Evolutionary conservation across 2,888 invertebrate genomes (phyloP).

Genomic region (Gari tellinella): DNA sequence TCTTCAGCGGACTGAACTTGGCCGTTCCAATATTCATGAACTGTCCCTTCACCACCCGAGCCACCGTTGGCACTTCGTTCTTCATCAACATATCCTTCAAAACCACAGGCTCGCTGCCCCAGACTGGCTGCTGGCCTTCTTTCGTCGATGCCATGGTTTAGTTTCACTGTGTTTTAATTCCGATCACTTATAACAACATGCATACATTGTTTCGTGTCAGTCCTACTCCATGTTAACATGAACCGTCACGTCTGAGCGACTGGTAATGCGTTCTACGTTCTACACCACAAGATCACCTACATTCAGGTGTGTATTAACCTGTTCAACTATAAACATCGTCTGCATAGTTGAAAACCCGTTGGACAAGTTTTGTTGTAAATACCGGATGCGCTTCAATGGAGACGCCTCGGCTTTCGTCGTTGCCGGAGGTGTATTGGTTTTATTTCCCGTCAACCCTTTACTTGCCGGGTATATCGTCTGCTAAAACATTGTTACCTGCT

Average conservation of each 20-base stretch:
- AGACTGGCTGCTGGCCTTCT: constrained; percentile 45
- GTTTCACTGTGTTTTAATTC: background rate
- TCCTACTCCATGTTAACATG: constrained; percentile 27
- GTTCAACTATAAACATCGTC: constrained; percentile 46
- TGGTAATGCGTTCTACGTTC: constrained; percentile 11
- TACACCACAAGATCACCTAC: background rate
- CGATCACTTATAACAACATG: too few species aligned
- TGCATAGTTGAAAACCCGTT: constrained; percentile 67
- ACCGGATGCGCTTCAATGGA: too few species aligned
- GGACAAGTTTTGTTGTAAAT: constrained; percentile 53
- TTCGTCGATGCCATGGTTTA: constrained; percentile 37
- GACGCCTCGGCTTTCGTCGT: too few species aligned
- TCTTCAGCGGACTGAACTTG: constrained; percentile 86
- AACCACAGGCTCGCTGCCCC: constrained; percentile 66
- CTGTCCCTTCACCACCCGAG: constrained; percentile 96
- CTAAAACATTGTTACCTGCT: too few species aligned
- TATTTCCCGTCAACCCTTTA: too few species aligned
- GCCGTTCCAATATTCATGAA: constrained; percentile 96
- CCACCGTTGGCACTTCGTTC: constrained; percentile 92
- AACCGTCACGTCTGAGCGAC: constrained; percentile 52
- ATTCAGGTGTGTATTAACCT: constrained; percentile 44
- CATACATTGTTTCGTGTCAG: too few species aligned
- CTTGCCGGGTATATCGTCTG: too few species aligned
- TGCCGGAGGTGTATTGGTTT: too few species aligned
- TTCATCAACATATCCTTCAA: constrained; percentile 87